Percentiles rank a stretch among this genome's conserved stretches.
These are phyloP conservation scores for Augochlorella aurata DNA, from an alignment of 2,888 invertebrate genomes.

Conservation along the genomic window DNA sequence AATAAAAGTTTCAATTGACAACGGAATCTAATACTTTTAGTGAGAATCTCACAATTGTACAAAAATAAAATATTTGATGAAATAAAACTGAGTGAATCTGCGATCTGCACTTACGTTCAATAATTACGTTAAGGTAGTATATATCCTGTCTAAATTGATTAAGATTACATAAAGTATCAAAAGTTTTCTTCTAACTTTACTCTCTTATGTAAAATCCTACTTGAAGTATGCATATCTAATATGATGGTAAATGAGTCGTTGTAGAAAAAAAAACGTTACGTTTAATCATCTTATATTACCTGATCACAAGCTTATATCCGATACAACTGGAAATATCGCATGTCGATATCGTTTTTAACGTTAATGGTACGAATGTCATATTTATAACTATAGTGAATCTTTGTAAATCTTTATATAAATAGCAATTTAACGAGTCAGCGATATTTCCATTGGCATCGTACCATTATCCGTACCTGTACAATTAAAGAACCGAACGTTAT, in stretches of 20 bases:
- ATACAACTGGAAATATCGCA: conserved; percentile 56
- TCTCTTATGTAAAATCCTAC: conserved; percentile 55
- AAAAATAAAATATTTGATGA: conserved; percentile 57
- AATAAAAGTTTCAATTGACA: conserved; percentile 31
- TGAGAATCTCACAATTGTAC: conserved; percentile 38
- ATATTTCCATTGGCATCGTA: conserved; percentile 53
- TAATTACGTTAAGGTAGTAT: conserved; percentile 42
- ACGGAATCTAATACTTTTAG: conserved; percentile 28
- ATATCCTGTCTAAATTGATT: conserved; percentile 40
- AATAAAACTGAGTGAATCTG: conserved; percentile 53
- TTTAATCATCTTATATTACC: conserved; percentile 57
- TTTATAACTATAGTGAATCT: conserved; percentile 27
- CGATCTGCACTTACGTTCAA: conserved; percentile 42
- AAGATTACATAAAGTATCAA: conserved; percentile 59
- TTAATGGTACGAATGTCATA: conserved; percentile 23
- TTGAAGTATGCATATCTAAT: conserved; percentile 37
- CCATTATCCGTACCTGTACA: conserved; percentile 53
- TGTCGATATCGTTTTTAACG: conserved; percentile 2
- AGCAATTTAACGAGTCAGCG: conserved; percentile 35
- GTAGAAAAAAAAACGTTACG: conserved; percentile 34
- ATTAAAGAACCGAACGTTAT: conserved; percentile 47
- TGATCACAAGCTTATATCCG: conserved; percentile 59
- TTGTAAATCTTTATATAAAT: conserved; percentile 15
- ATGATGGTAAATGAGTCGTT: conserved; percentile 34
- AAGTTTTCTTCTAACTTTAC: conserved; percentile 56